phyloP scores from a whole-genome alignment of 2,888 invertebrate species.

The Diarsia mendica region DNA sequence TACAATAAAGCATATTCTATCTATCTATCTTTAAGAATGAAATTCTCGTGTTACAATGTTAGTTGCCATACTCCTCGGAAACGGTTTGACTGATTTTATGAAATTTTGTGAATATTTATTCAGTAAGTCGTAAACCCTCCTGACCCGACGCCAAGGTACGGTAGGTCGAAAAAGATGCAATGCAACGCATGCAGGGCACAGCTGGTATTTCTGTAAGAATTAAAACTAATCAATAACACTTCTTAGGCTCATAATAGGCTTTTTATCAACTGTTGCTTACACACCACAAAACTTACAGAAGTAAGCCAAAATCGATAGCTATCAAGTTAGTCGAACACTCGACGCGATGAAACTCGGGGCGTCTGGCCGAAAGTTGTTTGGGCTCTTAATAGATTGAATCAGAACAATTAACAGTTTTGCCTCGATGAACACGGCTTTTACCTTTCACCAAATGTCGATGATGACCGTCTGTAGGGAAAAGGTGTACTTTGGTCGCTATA shows the following conservation, averaged over 20 bases:
- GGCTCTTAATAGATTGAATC: conserved; percentile 56
- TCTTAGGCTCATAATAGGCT: background rate
- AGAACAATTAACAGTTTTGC: conserved; percentile 59
- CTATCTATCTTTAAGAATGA: background rate
- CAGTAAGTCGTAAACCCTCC: too few relatives aligned
- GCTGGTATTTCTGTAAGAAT: background rate
- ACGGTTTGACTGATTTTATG: too few relatives aligned
- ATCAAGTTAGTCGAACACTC: conserved; percentile 35
- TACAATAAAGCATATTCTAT: background rate
- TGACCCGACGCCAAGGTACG: too few relatives aligned
- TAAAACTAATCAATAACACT: background rate
- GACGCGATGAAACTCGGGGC: conserved; percentile 47
- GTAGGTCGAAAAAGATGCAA: too few relatives aligned
- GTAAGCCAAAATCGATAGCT: conserved; percentile 52
- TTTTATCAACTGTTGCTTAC: conserved; percentile 32
- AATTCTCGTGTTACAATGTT: too few relatives aligned
- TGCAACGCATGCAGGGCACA: too few relatives aligned
- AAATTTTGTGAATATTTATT: too few relatives aligned
- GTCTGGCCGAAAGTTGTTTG: conserved; percentile 52
- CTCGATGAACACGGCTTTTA: conserved; percentile 26
- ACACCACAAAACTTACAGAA: conserved; percentile 26
- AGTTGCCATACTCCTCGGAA: too few relatives aligned
- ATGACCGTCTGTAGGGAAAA: background rate
- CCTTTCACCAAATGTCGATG: conserved; percentile 21
- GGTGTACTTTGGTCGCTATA: background rate